Conservation (phyloP, 2,797 vertebrate species). For the Antennarius maculatus region DNA sequence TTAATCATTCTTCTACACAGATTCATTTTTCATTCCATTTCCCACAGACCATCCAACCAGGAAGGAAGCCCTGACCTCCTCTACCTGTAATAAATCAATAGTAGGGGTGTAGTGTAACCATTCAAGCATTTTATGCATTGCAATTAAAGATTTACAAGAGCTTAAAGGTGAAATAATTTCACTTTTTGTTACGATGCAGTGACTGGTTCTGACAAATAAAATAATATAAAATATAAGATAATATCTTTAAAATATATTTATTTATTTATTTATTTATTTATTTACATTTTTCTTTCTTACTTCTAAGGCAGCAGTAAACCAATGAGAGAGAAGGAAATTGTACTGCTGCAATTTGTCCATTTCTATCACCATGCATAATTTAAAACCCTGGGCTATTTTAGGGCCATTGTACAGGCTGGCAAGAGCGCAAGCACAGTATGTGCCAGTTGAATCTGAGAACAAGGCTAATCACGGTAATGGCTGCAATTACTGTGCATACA, state of each 20-base stretch:
- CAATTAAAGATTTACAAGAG: conserved; percentile 4
- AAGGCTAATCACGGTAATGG: conserved; percentile 73
- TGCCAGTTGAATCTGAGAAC: conserved; percentile 63
- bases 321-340: conserved; percentile 38
- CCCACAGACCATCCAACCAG: conserved; percentile 32
- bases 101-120: conserved; percentile 9
- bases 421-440: conserved; percentile 50
- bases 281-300: conserved; percentile 27
- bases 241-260: too few species aligned
- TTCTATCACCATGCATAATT: conserved; percentile 75
- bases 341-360: conserved; percentile 63
- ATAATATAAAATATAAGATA: too few species aligned
- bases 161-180: neutral
- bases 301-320: conserved; percentile 22
- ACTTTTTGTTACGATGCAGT: conserved; percentile 12
- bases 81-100: conserved; percentile 58
- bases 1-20: conserved; percentile 18
- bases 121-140: conserved; percentile 13
- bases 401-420: conserved; percentile 62
- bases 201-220: neutral
- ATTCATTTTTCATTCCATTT: conserved; percentile 56
- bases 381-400: conserved; percentile 71
- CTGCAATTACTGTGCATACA: conserved; percentile 63
- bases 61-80: conserved; percentile 35
- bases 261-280: neutral